phyloP scores from a whole-genome alignment of 53 echinoderm and acorn worm species.

The Temnopleurus reevesii region DNA sequence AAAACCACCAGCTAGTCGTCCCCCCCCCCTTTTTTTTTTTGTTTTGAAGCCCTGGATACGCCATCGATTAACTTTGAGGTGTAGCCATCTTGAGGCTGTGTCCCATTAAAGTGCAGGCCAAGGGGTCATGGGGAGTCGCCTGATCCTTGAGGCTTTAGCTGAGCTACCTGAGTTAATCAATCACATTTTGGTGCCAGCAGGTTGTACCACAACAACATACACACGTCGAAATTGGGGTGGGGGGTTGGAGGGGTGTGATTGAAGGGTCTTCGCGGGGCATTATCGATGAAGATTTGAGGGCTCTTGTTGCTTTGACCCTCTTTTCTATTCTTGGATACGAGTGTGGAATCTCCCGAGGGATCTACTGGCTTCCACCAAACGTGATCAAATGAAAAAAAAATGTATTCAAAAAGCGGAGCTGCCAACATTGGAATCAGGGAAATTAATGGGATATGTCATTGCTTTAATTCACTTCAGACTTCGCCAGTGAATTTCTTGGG shows the following conservation, averaged over 20 bases:
- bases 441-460: no score
- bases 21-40: no score
- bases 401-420: no score
- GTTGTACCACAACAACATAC: conserved; percentile 15
- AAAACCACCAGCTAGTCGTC: no score
- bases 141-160: conserved; percentile 5
- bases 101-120: conserved; percentile 1
- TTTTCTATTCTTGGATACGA: background rate
- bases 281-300: background rate
- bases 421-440: no score
- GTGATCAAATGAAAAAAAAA: no score
- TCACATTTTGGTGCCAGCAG: conserved; percentile 30
- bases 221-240: background rate
- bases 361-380: no score
- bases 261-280: conserved; percentile 5
- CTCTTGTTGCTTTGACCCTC: background rate
- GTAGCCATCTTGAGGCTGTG: background rate
- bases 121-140: conserved; percentile 2
- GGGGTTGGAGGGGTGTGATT: conserved; percentile 3
- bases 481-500: no score
- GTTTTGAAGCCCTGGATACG: no score
- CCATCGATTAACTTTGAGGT: no score
- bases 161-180: conserved; percentile 17
- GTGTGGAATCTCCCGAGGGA: no score
- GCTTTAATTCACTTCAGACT: no score